Base-by-base conservation (phyloP, 2,888 invertebrate genomes). In the Aleiodes leptofemur region DNA sequence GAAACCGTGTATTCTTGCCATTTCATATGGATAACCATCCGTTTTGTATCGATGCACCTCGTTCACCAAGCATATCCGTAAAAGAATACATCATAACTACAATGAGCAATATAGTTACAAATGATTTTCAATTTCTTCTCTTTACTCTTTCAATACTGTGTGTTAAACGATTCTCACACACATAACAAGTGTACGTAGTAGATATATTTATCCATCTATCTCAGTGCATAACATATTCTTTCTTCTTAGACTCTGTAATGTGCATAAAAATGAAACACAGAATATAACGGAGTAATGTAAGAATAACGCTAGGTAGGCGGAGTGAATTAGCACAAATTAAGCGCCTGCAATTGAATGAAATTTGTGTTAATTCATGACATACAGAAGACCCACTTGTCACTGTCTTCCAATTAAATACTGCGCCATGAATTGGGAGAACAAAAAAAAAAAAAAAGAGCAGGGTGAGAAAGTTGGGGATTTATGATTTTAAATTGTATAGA, bases 301-400 rank as follows among this genome's bases (percentile, higher is more conserved):
- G 50, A 66, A 71, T 71, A 72, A 53, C 57, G 72, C 59, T 78
- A 74, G 75, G 86, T 84, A 82, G 86, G 86, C 83, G 86, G 79
- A 76, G 77, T 80, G 82, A 86, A 86, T 87, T 87, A 83, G 78
- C 82, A 81, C 82, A 79, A 86, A 85, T 86, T 86, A 85, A 83
- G 82, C 69, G 76, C 73, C 77, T 84, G 57, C 59, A 83, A 85
- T 86, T 78, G 81, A 83, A 83, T 83, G 80, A 85, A 87, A 82
- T 85, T 83, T 48, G 71, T 75, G 68, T 72, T 75, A 75, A 72
- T 64, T 75, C 68, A 56, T 57, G 16, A 48, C 34, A 75, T 57
- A 75, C 50, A 48, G 16, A 57, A 57, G 48, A 57, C 14, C 61
- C 50, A 72, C 51, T 72, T 72, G 14, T 34, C 59, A 34, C 31